Conservation (phyloP, 2,797 vertebrate species). For the Thaleichthys pacificus region DNA sequence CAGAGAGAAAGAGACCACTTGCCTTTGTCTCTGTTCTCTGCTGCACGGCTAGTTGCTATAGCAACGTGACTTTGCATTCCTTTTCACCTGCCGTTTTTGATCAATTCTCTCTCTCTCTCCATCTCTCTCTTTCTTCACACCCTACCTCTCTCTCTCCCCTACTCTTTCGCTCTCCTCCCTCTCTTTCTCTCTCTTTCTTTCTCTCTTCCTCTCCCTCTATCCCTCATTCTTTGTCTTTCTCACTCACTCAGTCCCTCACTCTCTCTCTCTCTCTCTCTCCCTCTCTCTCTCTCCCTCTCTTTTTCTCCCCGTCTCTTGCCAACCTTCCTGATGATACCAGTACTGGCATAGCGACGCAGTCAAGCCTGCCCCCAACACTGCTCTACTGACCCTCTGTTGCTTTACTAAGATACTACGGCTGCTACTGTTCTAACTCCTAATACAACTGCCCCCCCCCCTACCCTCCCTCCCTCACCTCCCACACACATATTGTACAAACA, state of each 20-base stretch:
- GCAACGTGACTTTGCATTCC: slow-evolving; percentile 74
- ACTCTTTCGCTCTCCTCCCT: slow-evolving; percentile 7
- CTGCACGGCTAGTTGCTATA: slow-evolving; percentile 73
- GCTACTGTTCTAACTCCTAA: too few relatives aligned
- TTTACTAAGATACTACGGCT: not conserved
- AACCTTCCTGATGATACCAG: not conserved
- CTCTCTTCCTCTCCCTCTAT: not conserved
- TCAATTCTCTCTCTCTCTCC: slow-evolving; percentile 57
- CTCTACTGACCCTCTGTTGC: not conserved
- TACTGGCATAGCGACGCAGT: not conserved
- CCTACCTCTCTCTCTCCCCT: too few relatives aligned
- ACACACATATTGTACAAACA: not conserved
- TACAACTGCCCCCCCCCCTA: not conserved
- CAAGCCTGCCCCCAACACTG: not conserved
- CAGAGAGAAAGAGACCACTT: slow-evolving; percentile 34
- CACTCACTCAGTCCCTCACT: slow-evolving; percentile 26
- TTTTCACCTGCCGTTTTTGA: slow-evolving; percentile 74
- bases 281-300: not conserved
- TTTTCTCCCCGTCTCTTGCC: not conserved
- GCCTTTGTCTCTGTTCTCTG: slow-evolving; percentile 52
- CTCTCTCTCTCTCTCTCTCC: slow-evolving; percentile 23
- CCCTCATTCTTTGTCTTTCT: not conserved
- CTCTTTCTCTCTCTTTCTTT: slow-evolving; percentile 36
- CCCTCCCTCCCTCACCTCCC: not conserved
- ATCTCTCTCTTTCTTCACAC: slow-evolving; percentile 25